Evolutionary conservation across 2,888 invertebrate species (phyloP).

Genomic region (Steinernema scapterisci): DNA sequence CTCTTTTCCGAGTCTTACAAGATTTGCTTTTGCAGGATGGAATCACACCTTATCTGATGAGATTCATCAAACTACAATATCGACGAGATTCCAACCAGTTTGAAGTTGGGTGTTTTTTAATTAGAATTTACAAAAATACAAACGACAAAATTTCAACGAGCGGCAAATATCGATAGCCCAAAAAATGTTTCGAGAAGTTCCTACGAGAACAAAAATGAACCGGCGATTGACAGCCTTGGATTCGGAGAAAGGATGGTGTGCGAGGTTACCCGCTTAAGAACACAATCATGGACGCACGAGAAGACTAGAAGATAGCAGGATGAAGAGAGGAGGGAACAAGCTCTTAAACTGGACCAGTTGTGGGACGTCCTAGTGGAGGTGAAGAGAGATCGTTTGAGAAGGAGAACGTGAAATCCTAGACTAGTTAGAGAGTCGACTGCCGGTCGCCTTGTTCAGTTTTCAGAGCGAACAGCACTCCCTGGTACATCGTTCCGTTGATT

Average conservation of each 20-base stretch:
- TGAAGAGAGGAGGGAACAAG: background rate
- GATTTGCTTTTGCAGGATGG: no score
- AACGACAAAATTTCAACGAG: background rate
- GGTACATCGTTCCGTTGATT: conserved; percentile 90
- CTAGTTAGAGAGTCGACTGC: background rate
- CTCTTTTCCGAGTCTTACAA: no score
- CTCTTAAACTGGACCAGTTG: background rate
- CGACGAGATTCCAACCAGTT: background rate
- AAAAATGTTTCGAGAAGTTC: background rate
- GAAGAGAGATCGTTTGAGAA: conserved; percentile 3
- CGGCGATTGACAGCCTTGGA: background rate
- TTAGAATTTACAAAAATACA: background rate
- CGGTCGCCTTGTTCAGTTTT: background rate
- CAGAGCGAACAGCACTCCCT: conserved; percentile 82
- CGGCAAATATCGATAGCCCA: background rate
- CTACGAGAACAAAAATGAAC: background rate
- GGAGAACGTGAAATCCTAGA: background rate
- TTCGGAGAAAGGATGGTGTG: background rate
- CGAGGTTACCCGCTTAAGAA: background rate
- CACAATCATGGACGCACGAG: background rate
- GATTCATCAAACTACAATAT: background rate
- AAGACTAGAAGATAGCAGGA: conserved; percentile 4
- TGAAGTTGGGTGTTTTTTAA: background rate
- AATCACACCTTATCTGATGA: background rate
- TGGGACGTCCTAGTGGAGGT: conserved; percentile 21